Conservation (phyloP, 2,113 vertebrate genomes). For the Xerus inauris region DNA sequence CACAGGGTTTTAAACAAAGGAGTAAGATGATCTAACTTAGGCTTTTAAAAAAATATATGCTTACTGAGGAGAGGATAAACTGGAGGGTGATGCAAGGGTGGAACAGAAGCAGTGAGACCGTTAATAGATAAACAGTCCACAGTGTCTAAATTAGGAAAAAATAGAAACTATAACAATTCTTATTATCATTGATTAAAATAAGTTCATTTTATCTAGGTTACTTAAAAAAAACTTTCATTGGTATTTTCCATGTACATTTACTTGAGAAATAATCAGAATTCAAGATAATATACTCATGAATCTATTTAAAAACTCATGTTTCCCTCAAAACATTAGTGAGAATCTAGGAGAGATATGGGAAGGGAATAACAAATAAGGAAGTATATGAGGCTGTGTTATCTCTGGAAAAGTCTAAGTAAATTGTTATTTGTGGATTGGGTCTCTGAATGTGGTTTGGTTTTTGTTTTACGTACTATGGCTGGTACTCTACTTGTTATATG, state of each 20-base stretch:
- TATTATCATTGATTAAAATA: neutral
- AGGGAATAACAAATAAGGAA: neutral
- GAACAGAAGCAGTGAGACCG: neutral
- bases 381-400: neutral
- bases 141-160: neutral
- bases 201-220: conserved; percentile 26
- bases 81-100: neutral
- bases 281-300: neutral
- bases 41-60: neutral
- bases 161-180: neutral
- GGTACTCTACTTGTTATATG: neutral
- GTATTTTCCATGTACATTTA: neutral
- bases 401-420: neutral
- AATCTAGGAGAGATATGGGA: neutral
- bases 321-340: neutral
- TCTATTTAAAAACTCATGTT: conserved; percentile 43
- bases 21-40: neutral
- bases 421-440: neutral
- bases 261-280: conserved; percentile 45
- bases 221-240: conserved; percentile 30
- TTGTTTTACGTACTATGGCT: neutral
- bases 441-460: neutral
- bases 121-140: neutral
- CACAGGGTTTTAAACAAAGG: conserved; percentile 5
- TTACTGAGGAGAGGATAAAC: neutral